A percentile compares a stretch with the other conserved stretches of the same genome.
These are phyloP conservation scores for Patella caerulea DNA, from an alignment of 2,888 invertebrate species.

Conservation along the genomic window DNA sequence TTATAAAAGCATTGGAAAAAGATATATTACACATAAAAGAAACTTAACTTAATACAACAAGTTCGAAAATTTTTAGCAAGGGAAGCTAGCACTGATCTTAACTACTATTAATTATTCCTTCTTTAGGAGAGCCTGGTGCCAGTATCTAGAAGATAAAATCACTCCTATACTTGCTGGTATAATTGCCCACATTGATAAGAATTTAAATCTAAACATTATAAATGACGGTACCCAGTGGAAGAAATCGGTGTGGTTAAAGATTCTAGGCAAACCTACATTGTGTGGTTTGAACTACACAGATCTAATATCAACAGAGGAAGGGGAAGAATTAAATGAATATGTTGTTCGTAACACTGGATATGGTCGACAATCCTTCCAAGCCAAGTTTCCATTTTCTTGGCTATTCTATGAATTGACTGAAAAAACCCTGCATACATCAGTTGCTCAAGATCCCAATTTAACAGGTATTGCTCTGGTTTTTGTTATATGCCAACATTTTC, in stretches of 20 bases:
- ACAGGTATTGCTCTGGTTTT: too few relatives aligned
- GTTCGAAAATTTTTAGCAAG: too few relatives aligned
- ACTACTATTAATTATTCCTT: neutral
- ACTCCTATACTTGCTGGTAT: slow-evolving; percentile 61
- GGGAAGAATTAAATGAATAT: slow-evolving; percentile 50
- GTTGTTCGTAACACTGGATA: slow-evolving; percentile 47
- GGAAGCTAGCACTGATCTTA: too few relatives aligned
- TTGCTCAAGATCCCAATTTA: too few relatives aligned
- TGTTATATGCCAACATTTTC: too few relatives aligned
- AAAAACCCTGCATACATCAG: neutral
- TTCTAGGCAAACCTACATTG: slow-evolving; percentile 43
- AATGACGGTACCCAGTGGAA: slow-evolving; percentile 41
- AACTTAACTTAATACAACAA: too few relatives aligned
- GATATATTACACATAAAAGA: too few relatives aligned
- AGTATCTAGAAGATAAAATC: slow-evolving; percentile 56
- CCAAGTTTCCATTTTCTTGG: slow-evolving; percentile 64
- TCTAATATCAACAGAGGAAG: slow-evolving; percentile 42
- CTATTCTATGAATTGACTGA: slow-evolving; percentile 41
- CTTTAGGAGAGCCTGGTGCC: slow-evolving; percentile 52
- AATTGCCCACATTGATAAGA: slow-evolving; percentile 59
- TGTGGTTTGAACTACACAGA: slow-evolving; percentile 43
- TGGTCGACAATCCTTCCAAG: slow-evolving; percentile 42
- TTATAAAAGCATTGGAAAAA: too few relatives aligned
- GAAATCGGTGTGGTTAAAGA: slow-evolving; percentile 50
- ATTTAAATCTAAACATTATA: slow-evolving; percentile 59